These are phyloP conservation scores for Tadarida brasiliensis DNA, from an alignment of 2,797 vertebrate genomes.

Conservation along the genomic window DNA sequence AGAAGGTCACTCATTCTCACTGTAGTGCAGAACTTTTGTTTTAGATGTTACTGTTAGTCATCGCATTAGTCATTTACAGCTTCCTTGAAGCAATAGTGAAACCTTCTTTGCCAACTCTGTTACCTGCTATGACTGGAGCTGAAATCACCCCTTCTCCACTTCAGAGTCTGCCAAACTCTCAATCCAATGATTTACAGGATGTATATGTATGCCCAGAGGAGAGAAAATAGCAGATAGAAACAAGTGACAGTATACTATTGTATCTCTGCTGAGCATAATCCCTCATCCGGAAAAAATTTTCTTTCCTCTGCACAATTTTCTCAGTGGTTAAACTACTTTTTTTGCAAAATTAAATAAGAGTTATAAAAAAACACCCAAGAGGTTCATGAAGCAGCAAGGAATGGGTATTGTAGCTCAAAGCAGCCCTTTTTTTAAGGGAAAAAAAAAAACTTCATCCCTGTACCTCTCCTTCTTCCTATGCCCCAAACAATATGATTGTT, in stretches of 20 bases:
- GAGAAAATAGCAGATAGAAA: constrained; percentile 62
- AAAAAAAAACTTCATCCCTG: constrained; percentile 67
- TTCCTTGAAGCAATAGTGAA: constrained; percentile 70
- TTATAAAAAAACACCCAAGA: constrained; percentile 68
- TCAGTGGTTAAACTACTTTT: constrained; percentile 78
- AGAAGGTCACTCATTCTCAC: constrained; percentile 77
- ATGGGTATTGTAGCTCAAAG: constrained; percentile 59
- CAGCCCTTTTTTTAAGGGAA: background rate
- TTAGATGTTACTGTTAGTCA: background rate
- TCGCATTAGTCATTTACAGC: constrained; percentile 73
- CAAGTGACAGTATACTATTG: constrained; percentile 71
- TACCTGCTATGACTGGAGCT: constrained; percentile 46
- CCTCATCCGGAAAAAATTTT: constrained; percentile 83
- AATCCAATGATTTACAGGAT: constrained; percentile 45
- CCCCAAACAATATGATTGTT: constrained; percentile 82
- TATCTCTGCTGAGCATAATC: constrained; percentile 81
- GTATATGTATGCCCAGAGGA: constrained; percentile 48
- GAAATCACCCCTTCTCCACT: constrained; percentile 51
- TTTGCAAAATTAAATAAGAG: constrained; percentile 84
- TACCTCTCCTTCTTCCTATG: constrained; percentile 74
- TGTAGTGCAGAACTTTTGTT: constrained; percentile 65
- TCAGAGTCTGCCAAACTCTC: constrained; percentile 60
- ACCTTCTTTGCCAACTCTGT: constrained; percentile 67
- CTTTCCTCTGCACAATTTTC: constrained; percentile 84
- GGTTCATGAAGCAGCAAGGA: constrained; percentile 65